Conservation (phyloP, 1,140 invertebrate species). For the Calycopis cecrops region DNA sequence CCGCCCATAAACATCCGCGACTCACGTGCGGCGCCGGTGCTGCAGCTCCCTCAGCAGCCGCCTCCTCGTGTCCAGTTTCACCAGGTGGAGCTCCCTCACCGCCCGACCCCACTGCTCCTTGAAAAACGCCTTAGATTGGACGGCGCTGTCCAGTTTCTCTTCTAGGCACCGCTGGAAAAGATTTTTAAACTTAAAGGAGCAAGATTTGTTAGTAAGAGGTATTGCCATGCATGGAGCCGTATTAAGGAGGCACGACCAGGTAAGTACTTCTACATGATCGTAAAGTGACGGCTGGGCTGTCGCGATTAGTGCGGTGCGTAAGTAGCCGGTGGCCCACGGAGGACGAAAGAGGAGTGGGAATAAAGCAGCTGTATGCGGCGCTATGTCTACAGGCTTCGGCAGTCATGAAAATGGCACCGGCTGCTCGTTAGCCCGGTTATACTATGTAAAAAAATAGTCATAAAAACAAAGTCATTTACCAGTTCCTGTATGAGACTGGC, state of each 20-base stretch:
- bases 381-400: no score
- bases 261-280: no score
- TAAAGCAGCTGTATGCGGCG: no score
- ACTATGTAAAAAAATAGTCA: neutral
- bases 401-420: neutral
- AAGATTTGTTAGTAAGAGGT: no score
- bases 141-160: conserved; percentile 73
- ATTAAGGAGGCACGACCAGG: no score
- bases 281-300: no score
- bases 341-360: no score
- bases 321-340: no score
- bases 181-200: no score
- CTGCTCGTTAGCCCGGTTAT: neutral
- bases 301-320: no score
- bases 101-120: conserved; percentile 77
- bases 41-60: conserved; percentile 60
- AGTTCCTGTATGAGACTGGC: conserved; percentile 63
- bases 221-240: no score
- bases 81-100: conserved; percentile 73
- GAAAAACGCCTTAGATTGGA: conserved; percentile 76
- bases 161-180: conserved; percentile 68
- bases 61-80: conserved; percentile 66
- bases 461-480: conserved; percentile 31
- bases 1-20: no score
- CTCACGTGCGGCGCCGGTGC: conserved; percentile 20